Conservation (phyloP, 2,888 invertebrate genomes). For the Drosophila peninsularis region DNA sequence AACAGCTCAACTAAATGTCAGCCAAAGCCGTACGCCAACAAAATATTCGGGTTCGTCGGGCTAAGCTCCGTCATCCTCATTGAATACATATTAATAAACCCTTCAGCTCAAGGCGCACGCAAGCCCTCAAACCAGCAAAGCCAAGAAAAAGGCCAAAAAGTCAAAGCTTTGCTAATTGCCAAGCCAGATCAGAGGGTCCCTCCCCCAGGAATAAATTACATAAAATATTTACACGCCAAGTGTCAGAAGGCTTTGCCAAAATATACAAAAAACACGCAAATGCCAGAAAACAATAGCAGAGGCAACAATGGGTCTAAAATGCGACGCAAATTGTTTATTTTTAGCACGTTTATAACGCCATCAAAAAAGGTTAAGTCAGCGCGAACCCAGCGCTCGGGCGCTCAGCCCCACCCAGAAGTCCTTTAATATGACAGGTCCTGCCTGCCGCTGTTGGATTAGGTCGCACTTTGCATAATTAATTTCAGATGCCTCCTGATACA, state of each 20-base stretch:
- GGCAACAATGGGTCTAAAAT: constrained; percentile 36
- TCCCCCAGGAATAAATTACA: constrained; percentile 43
- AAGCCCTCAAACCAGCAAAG: not conserved
- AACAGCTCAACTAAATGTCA: constrained; percentile 24
- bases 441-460: constrained; percentile 61
- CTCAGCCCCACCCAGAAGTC: constrained; percentile 19
- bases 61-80: constrained; percentile 31
- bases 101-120: constrained; percentile 11
- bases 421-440: constrained; percentile 49
- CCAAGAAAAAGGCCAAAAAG: constrained; percentile 35
- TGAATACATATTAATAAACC: constrained; percentile 53
- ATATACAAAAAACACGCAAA: constrained; percentile 56
- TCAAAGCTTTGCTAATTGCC: constrained; percentile 62
- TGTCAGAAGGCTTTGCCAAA: constrained; percentile 49
- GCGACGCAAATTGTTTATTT: constrained; percentile 73
- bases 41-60: constrained; percentile 20
- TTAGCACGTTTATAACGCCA: constrained; percentile 77
- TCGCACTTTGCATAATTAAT: constrained; percentile 78
- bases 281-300: constrained; percentile 21
- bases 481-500: constrained; percentile 29
- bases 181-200: constrained; percentile 65
- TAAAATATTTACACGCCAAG: constrained; percentile 76
- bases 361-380: constrained; percentile 72
- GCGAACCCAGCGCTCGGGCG: not conserved
- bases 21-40: constrained; percentile 42